A percentile compares a stretch with the other conserved stretches of the same genome.
Conservation (phyloP, 2,113 vertebrate genomes). For the Tylochromis polylepis region DNA sequence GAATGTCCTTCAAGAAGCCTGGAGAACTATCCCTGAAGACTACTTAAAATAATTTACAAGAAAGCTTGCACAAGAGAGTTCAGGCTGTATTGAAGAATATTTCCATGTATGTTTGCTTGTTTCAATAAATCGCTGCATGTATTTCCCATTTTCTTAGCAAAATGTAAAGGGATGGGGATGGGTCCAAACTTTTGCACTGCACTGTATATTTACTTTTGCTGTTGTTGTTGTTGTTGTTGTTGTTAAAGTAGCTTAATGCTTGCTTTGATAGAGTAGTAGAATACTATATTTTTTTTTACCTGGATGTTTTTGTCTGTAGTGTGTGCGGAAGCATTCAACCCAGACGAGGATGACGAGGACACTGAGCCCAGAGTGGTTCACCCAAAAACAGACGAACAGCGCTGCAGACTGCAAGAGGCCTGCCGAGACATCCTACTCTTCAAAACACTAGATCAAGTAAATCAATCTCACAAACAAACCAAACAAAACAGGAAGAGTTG, state of each 20-base stretch:
- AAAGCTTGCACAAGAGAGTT: not conserved
- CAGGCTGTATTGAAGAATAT: not conserved
- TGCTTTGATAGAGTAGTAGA: not conserved
- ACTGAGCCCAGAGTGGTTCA: constrained; percentile 93
- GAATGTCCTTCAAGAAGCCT: not conserved
- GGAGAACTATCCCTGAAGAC: not conserved
- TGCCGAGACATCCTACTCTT: constrained; percentile 97
- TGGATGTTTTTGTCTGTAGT: constrained; percentile 67
- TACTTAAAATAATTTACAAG: not conserved
- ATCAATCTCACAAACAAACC: not conserved
- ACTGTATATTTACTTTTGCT: not conserved
- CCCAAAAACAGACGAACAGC: constrained; percentile 96
- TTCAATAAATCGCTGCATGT: not conserved
- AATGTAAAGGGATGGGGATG: not conserved
- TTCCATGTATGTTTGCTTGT: not conserved
- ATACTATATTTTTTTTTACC: not conserved
- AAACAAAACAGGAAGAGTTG: not conserved
- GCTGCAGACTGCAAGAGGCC: constrained; percentile 93
- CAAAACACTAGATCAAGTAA: constrained; percentile 97
- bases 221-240: not conserved
- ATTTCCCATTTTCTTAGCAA: not conserved
- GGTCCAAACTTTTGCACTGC: not conserved
- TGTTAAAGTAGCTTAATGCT: not conserved
- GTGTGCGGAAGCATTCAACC: constrained; percentile 94
- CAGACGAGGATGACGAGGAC: constrained; percentile 96